Percentiles rank a stretch among this genome's conserved stretches.
Evolutionary conservation across 2,113 vertebrate genomes (phyloP).

Genomic region (Rhinolophus sinicus): DNA sequence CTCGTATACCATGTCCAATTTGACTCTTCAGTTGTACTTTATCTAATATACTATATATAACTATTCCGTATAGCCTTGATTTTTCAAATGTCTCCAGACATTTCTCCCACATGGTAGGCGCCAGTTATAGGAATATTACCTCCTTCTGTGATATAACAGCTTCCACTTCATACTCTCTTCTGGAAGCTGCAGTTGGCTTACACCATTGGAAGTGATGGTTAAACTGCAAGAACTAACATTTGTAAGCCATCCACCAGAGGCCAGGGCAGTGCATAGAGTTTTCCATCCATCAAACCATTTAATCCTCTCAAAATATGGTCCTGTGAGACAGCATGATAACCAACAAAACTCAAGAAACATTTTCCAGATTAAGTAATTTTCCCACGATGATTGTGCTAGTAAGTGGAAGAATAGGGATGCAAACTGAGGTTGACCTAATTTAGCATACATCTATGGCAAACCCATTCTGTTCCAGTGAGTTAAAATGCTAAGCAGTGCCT

Average conservation of each 20-base stretch:
- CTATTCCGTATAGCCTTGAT: neutral
- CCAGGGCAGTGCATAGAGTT: neutral
- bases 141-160: neutral
- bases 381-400: neutral
- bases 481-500: neutral
- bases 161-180: neutral
- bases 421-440: neutral
- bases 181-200: neutral
- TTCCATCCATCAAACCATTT: neutral
- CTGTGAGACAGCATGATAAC: neutral
- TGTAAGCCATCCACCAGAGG: neutral
- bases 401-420: neutral
- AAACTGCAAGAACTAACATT: neutral
- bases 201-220: neutral
- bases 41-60: neutral
- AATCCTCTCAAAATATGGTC: neutral
- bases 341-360: neutral
- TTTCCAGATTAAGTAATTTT: neutral
- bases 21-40: neutral
- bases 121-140: neutral
- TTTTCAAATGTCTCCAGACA: neutral
- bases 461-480: neutral
- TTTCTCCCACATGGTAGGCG: neutral
- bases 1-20: neutral
- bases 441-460: neutral